Percentiles rank a stretch among this genome's conserved stretches.
Evolutionary conservation across 2,888 invertebrate species (phyloP).

Genomic region (Hirtodrosophila trivittata): DNA sequence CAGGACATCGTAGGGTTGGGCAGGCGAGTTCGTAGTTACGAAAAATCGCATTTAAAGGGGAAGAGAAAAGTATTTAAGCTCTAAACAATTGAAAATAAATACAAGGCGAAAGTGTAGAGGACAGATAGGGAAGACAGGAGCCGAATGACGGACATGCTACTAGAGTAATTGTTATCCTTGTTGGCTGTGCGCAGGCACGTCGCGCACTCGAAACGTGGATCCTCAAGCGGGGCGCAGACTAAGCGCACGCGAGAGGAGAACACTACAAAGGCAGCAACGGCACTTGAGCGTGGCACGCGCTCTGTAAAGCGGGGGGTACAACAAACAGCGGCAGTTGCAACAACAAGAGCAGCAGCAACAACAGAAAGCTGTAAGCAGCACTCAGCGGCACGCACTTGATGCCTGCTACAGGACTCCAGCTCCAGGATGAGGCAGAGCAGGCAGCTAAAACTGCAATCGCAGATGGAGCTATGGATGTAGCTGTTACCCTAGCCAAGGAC

Average conservation of each 20-base stretch:
- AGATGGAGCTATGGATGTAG: slow-evolving; percentile 16
- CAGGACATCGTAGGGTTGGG: too few species aligned
- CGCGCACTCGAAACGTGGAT: slow-evolving; percentile 48
- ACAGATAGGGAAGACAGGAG: slow-evolving; percentile 23
- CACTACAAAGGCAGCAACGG: slow-evolving; percentile 56
- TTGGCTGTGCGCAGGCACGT: slow-evolving; percentile 77
- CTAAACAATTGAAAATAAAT: slow-evolving; percentile 67
- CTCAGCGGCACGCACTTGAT: slow-evolving; percentile 73
- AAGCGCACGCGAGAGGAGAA: slow-evolving; percentile 27
- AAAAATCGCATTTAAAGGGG: slow-evolving; percentile 54
- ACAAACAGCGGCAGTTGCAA: slow-evolving; percentile 12
- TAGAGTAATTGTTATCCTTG: slow-evolving; percentile 80
- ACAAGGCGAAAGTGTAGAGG: slow-evolving; percentile 18
- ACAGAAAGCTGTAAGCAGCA: slow-evolving; percentile 67
- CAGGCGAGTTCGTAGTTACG: slow-evolving; percentile 4
- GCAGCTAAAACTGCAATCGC: slow-evolving; percentile 72
- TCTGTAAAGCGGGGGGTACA: not conserved
- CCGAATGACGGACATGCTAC: slow-evolving; percentile 55
- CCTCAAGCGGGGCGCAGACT: slow-evolving; percentile 29
- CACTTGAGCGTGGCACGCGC: slow-evolving; percentile 60
- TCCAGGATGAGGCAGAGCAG: slow-evolving; percentile 19
- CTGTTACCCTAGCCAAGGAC: slow-evolving; percentile 3
- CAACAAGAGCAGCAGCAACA: slow-evolving; percentile 37
- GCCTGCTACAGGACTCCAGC: slow-evolving; percentile 17
- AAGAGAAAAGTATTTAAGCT: slow-evolving; percentile 58